Base-by-base conservation (phyloP, 2,888 invertebrate species). In the Argyresthia goedartella region DNA sequence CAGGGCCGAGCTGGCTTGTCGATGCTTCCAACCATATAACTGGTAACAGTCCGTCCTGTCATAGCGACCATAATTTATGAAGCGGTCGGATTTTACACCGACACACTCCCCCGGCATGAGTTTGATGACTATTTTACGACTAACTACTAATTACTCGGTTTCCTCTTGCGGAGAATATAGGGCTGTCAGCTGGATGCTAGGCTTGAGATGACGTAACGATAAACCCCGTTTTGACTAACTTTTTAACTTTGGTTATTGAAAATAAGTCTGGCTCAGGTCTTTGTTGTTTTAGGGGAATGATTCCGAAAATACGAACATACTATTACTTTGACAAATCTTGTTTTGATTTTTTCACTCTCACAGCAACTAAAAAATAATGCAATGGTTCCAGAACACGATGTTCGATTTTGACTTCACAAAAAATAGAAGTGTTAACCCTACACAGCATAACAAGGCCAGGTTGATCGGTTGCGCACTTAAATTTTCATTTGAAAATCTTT, bases 121-220 rank as follows among this genome's bases (percentile, higher is more conserved):
- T 78, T 84, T 85, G 79, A 86, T 82, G 81, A 81, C 74, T 80
- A 71, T 85, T 86, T 85, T 85, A 86, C 75, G 68, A 69, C 78
- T 73, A 65, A 69, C 73, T 75, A 76, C 77, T 81, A 85, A 86
- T 85, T 81, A 79, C 71, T 70, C 73, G 72, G 76, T 80, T 79
- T 81, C 78, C 76, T 79, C 72, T 75, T 25, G 25, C 25, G 25
- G 6, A 25, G 25, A 25, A 65, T 59, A 58, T 58, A 71, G 25
- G 25, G 25, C 6, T 25, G 25, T 25, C 25, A 25, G n/a, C 25
- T 2, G 25, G 25, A 25, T 25, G 6, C 25, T 25, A 6, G 25
- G 6, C 6, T 25, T n/a, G n/a, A n/a, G 6, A 4, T 25, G 25
- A 25, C 3, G 25, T 25, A 6, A 25, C 25, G 25, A 25, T 25